Evolutionary conservation across 2,888 invertebrate genomes (phyloP), one percentile per base, ranked within the genome.

Genomic region (Cantharis rufa): DNA sequence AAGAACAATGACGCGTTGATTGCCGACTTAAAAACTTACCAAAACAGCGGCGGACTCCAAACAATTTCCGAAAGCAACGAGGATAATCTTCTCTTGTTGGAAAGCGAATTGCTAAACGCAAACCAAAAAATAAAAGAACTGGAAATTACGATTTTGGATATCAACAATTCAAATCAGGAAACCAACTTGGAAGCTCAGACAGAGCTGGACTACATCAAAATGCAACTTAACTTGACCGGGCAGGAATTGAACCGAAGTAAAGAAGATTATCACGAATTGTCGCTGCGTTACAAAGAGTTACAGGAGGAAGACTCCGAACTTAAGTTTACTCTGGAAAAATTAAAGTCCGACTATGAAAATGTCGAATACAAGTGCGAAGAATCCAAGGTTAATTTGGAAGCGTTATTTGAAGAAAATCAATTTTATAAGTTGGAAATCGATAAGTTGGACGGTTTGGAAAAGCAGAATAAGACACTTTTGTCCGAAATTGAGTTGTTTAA

Each of bases 1-100:
- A 92, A 92, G 85, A 94, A 93, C 85, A 94, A 94, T 83, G 93
- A 93, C 83, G 89, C 92, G 76, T 87, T 94, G n/a, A 90, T 93
- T 81, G 90, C 90, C 70, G 93, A 93, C 87, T 89, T 94, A 78
- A 90, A 93, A 64, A 90, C 91, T 69, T 89, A 91, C 71, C 93
- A 93, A 84, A 91, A 90, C 70, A 88, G 89, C n/a, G 90, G 90
- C n/a, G 92, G 92, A 81, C 86, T 94, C 80, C 92, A 93, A 86
- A 93, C 94, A 0, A 94, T 94, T 71, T 91, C 92, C 70, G 94
- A 94, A 88, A 91, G 92, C 1, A 93, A 93, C 82, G 94, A 94
- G 88, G 93, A 94, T 82, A 93, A 92, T 80, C 87, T 93, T 78
- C 88, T 90, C 0, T 90, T 92, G 82, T 85, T 94, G 81, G 93